Evolutionary conservation across 2,888 invertebrate genomes (phyloP).

Genomic region (Plemyria rubiginata): DNA sequence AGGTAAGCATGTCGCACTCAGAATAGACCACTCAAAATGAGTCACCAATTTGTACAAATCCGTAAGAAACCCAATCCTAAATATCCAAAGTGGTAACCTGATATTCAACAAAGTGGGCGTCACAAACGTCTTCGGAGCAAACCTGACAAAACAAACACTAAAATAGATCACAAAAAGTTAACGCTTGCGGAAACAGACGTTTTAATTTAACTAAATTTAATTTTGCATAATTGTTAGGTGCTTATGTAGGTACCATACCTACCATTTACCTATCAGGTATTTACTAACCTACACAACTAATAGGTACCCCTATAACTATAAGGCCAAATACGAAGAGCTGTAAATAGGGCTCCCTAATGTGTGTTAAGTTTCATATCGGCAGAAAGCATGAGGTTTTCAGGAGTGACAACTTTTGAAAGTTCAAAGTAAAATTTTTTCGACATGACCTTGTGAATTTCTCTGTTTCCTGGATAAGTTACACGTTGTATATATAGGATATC

Average conservation of each 20-base stretch:
- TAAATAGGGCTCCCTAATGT: no score
- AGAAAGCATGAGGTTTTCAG: no score
- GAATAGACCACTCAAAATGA: conserved; percentile 26
- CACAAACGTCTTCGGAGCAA: conserved; percentile 55
- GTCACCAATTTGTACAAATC: conserved; percentile 40
- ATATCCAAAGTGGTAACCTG: conserved; percentile 65
- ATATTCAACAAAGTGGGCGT: conserved; percentile 72
- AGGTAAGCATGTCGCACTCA: conserved; percentile 10
- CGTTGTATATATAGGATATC: background rate
- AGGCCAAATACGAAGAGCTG: no score
- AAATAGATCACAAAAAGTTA: conserved; percentile 60
- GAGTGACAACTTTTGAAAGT: no score
- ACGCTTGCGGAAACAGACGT: conserved; percentile 42
- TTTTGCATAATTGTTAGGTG: background rate
- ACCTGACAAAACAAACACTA: conserved; percentile 81
- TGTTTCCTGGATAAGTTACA: no score
- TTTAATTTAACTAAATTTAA: conserved; percentile 7
- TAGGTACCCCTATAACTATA: no score
- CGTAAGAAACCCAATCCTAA: conserved; percentile 42
- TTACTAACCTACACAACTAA: no score
- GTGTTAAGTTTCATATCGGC: no score
- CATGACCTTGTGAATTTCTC: no score
- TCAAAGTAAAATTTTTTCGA: no score
- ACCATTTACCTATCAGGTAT: no score
- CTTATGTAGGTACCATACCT: no score